Conservation (phyloP, 2,797 vertebrate species). For the Delichon dasypus region DNA sequence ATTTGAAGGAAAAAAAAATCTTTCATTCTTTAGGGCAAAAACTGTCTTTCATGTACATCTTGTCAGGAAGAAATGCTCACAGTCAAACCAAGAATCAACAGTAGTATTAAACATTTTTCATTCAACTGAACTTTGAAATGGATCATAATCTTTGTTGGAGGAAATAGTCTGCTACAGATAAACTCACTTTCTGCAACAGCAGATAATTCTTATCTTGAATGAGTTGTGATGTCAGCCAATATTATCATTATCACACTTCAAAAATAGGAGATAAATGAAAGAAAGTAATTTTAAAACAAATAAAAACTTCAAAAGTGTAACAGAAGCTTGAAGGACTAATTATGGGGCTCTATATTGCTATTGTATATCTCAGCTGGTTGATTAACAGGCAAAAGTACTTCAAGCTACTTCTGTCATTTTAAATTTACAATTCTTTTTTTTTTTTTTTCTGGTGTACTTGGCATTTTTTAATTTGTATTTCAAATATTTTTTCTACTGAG, state of each 20-base stretch:
- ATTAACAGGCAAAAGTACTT: neutral
- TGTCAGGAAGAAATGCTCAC: neutral
- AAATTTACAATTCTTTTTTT: neutral
- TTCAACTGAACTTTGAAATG: slow-evolving; percentile 20
- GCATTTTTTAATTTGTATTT: neutral
- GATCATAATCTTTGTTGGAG: neutral
- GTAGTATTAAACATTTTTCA: neutral
- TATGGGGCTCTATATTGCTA: neutral
- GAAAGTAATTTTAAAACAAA: slow-evolving; percentile 45
- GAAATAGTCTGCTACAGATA: neutral
- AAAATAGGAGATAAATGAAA: slow-evolving; percentile 11
- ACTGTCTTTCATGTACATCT: neutral
- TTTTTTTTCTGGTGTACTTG: neutral
- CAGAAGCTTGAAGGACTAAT: slow-evolving; percentile 1
- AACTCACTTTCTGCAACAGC: neutral
- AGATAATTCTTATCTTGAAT: slow-evolving; percentile 46
- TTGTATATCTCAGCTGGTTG: neutral
- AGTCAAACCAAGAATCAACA: neutral
- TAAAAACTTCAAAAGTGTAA: slow-evolving; percentile 7
- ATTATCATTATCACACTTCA: slow-evolving; percentile 29
- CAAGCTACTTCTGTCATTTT: neutral
- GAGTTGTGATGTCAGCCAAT: slow-evolving; percentile 22
- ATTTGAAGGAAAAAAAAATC: neutral
- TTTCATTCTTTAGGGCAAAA: neutral
- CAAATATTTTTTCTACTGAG: neutral